These are phyloP conservation scores for Sebastes fasciatus DNA, from an alignment of 2,113 vertebrate species.

Conservation along the genomic window DNA sequence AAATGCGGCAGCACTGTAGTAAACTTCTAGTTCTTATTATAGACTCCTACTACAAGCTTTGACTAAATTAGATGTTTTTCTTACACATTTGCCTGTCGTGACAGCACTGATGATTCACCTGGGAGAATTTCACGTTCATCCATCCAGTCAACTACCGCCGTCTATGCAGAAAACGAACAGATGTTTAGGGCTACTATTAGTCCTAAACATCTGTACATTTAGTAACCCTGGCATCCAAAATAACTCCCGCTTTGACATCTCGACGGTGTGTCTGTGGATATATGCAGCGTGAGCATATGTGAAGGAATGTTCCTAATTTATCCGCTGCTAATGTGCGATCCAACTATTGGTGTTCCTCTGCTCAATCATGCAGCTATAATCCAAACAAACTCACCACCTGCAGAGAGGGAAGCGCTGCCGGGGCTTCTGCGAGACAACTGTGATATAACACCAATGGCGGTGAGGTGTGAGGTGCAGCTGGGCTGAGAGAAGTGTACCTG, in stretches of 20 bases:
- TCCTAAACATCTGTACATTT: too few relatives aligned
- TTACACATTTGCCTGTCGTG: too few relatives aligned
- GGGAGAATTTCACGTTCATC: too few relatives aligned
- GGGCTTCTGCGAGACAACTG: background rate
- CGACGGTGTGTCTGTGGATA: background rate
- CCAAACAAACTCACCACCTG: constrained; percentile 23
- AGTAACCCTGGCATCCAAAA: background rate
- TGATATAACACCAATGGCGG: constrained; percentile 13
- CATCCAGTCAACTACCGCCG: too few relatives aligned
- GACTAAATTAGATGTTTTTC: too few relatives aligned
- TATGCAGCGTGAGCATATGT: background rate
- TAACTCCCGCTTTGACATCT: background rate
- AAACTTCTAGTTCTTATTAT: too few relatives aligned
- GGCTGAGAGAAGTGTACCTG: constrained; percentile 21
- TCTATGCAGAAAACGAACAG: too few relatives aligned
- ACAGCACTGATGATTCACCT: too few relatives aligned
- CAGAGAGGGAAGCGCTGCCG: background rate
- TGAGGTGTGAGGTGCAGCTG: constrained; percentile 30
- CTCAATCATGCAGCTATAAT: constrained; percentile 25
- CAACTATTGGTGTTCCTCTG: background rate
- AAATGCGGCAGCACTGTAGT: too few relatives aligned
- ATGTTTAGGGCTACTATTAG: too few relatives aligned
- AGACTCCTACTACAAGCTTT: too few relatives aligned
- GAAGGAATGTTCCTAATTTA: background rate
- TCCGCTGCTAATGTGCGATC: background rate